Conservation (phyloP, 1,140 invertebrate genomes). For the Aradophagus sp. region DNA sequence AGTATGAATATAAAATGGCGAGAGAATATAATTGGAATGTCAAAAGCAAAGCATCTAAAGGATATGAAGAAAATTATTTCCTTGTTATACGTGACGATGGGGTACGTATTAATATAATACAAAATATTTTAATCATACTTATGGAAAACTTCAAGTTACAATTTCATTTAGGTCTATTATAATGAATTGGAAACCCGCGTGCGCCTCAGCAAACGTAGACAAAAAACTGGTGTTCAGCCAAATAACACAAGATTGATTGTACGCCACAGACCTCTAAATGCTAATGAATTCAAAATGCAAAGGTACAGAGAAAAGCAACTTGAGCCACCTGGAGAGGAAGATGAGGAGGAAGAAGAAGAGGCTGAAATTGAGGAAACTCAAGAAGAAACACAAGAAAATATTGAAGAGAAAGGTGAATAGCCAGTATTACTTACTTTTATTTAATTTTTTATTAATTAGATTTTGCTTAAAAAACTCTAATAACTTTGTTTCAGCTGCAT, state of each 20-base stretch:
- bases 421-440: neutral
- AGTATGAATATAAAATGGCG: slow-evolving; percentile 96
- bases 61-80: slow-evolving; percentile 99
- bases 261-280: slow-evolving; percentile 91
- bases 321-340: slow-evolving; percentile 89
- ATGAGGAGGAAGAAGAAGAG: slow-evolving; percentile 74
- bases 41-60: slow-evolving; percentile 97
- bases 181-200: slow-evolving; percentile 98
- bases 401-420: slow-evolving; percentile 62
- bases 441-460: neutral
- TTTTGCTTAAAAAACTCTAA: slow-evolving; percentile 1
- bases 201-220: slow-evolving; percentile 90
- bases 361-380: slow-evolving; percentile 64
- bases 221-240: slow-evolving; percentile 82
- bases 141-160: neutral
- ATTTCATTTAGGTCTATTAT: slow-evolving; percentile 82
- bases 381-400: slow-evolving; percentile 63
- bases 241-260: slow-evolving; percentile 92
- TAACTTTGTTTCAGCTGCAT: slow-evolving; percentile 44
- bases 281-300: slow-evolving; percentile 90
- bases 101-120: slow-evolving; percentile 64
- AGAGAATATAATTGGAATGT: slow-evolving; percentile 99
- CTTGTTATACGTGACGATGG: slow-evolving; percentile 93
- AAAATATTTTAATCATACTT: neutral
- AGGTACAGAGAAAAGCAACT: slow-evolving; percentile 89